These are phyloP conservation scores for Thaumatotibia leucotreta DNA, from an alignment of 1,140 invertebrate species.

Conservation along the genomic window DNA sequence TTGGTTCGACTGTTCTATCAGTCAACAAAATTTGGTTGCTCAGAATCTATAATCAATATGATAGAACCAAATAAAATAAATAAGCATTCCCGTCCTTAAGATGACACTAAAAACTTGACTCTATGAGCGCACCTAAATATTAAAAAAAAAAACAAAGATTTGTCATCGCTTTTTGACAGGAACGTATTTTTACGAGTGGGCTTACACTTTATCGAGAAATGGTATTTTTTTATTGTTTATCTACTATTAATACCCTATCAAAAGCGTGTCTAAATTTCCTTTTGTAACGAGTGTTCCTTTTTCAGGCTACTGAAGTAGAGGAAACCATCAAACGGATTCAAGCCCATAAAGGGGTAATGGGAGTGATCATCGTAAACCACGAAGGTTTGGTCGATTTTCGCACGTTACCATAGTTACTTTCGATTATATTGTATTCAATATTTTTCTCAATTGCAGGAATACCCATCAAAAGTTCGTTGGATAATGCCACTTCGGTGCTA, in stretches of 20 bases:
- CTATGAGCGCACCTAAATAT: too few relatives aligned
- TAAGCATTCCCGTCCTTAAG: too few relatives aligned
- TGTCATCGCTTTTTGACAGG: slow-evolving; percentile 14
- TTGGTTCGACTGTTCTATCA: too few relatives aligned
- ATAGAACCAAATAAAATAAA: too few relatives aligned
- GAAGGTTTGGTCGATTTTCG: slow-evolving; percentile 86
- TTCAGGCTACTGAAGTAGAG: slow-evolving; percentile 94
- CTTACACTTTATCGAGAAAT: slow-evolving; percentile 20
- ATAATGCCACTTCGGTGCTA: slow-evolving; percentile 96
- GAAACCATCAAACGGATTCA: slow-evolving; percentile 98
- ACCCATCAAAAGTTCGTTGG: slow-evolving; percentile 96
- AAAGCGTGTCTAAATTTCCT: not conserved
- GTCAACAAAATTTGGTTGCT: too few relatives aligned
- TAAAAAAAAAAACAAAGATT: slow-evolving; percentile 9
- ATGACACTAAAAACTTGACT: too few relatives aligned
- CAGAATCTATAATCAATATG: too few relatives aligned
- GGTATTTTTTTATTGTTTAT: slow-evolving; percentile 24
- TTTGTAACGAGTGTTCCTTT: slow-evolving; percentile 18
- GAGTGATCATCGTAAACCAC: slow-evolving; percentile 96
- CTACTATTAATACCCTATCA: not conserved
- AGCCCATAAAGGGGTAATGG: slow-evolving; percentile 96
- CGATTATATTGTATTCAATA: not conserved
- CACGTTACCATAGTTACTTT: slow-evolving; percentile 35
- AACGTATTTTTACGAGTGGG: slow-evolving; percentile 6
- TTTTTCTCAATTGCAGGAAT: slow-evolving; percentile 79